These are phyloP conservation scores for Microctonus hyperodae DNA, from an alignment of 2,888 invertebrate genomes.

Conservation along the genomic window DNA sequence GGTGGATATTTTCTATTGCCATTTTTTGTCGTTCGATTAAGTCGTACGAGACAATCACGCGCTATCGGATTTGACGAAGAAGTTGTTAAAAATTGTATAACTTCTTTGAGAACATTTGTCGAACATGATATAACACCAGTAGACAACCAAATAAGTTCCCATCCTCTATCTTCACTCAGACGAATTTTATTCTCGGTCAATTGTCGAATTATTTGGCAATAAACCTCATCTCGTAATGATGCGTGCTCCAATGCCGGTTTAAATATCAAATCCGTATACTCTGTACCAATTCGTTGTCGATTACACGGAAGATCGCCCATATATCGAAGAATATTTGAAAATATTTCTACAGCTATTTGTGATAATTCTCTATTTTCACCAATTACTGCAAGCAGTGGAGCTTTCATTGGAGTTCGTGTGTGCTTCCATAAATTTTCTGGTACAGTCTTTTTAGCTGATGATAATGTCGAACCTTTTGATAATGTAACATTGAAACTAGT, in stretches of 20 bases:
- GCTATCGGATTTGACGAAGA: constrained; percentile 94
- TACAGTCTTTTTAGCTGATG: constrained; percentile 71
- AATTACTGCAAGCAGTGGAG: constrained; percentile 81
- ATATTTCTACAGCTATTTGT: constrained; percentile 77
- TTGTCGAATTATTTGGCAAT: constrained; percentile 95
- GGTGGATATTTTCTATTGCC: constrained; percentile 97
- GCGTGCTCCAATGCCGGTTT: constrained; percentile 77
- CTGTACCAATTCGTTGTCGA: constrained; percentile 77
- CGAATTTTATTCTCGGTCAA: constrained; percentile 86
- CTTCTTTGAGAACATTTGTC: constrained; percentile 82
- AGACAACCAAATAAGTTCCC: constrained; percentile 93
- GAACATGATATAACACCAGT: constrained; percentile 87
- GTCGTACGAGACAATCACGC: constrained; percentile 92
- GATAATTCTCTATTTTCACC: constrained; percentile 74
- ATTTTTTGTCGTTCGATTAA: constrained; percentile 95
- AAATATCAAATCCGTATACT: constrained; percentile 90
- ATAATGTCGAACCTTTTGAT: constrained; percentile 71
- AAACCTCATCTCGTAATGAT: constrained; percentile 85
- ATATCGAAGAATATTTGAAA: constrained; percentile 79
- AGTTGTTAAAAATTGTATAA: constrained; percentile 82
- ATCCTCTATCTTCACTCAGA: constrained; percentile 88
- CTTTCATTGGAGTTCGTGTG: constrained; percentile 80
- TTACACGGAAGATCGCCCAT: constrained; percentile 94
- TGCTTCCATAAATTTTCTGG: constrained; percentile 84
- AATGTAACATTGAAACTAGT: constrained; percentile 64